A percentile compares a stretch with the other conserved stretches of the same genome.
These are phyloP conservation scores for Desmodus rotundus DNA, from an alignment of 2,113 vertebrate genomes.

Conservation along the genomic window DNA sequence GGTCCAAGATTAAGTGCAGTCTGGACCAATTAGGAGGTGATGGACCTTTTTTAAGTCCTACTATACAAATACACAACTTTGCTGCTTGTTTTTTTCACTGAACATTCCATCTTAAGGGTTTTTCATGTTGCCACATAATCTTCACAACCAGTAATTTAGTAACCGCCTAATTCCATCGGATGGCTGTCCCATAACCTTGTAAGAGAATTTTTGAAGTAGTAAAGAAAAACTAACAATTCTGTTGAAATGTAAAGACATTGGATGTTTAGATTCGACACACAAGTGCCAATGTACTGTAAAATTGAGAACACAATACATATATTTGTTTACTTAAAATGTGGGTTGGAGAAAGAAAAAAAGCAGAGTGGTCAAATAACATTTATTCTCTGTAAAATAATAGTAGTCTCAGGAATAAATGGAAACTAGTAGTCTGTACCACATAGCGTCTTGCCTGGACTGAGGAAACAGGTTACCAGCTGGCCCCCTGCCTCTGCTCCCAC, in stretches of 20 bases:
- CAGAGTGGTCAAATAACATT: background rate
- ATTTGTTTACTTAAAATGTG: background rate
- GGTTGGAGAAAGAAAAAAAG: background rate
- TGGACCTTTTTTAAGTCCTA: background rate
- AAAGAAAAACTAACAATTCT: background rate
- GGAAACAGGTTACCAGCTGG: background rate
- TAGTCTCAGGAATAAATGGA: background rate
- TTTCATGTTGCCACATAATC: background rate
- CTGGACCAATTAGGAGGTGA: background rate
- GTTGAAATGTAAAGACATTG: background rate
- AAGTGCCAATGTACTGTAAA: background rate
- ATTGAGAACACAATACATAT: background rate
- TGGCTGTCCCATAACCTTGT: background rate
- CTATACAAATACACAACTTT: background rate
- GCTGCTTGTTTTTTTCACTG: background rate
- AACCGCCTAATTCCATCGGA: background rate
- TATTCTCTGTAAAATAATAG: background rate
- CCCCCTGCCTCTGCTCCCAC: background rate
- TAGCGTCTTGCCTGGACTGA: background rate
- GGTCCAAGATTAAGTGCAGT: background rate
- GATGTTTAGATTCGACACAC: background rate
- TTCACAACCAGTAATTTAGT: background rate
- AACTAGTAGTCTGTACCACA: background rate
- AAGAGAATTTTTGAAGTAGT: background rate
- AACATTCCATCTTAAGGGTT: background rate